Percentiles rank a stretch among this genome's conserved stretches.
Evolutionary conservation across 2,113 vertebrate species (phyloP).

Genomic region (Raja brachyura): DNA sequence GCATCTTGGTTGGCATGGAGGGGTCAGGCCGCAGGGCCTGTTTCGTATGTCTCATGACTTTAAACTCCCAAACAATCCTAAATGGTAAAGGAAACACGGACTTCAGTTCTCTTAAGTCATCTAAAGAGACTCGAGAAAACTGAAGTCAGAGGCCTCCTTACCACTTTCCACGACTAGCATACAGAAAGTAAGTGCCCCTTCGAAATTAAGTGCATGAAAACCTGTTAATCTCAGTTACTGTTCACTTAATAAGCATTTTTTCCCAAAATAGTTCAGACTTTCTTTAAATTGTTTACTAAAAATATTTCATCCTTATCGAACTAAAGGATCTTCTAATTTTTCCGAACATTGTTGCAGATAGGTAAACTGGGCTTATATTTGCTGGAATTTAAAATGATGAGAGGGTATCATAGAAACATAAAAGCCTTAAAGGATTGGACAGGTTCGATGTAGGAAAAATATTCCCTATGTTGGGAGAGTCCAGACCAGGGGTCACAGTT

Average conservation of each 20-base stretch:
- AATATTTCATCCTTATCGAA: neutral
- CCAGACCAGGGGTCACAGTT: no score
- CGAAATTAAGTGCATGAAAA: neutral
- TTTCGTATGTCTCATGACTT: no score
- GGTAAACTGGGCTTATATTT: no score
- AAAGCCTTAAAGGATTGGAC: no score
- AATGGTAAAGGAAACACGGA: no score
- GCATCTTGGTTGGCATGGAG: no score
- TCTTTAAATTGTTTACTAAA: neutral
- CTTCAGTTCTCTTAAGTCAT: neutral
- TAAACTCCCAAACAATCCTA: neutral
- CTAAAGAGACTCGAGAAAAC: neutral
- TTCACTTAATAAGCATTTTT: neutral
- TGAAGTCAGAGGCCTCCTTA: neutral
- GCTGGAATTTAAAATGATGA: no score
- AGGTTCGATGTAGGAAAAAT: no score
- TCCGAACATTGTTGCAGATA: no score
- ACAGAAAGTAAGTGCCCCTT: neutral
- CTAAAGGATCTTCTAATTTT: neutral
- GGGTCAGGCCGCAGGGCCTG: no score
- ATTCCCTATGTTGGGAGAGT: no score
- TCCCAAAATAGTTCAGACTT: neutral
- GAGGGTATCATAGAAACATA: no score
- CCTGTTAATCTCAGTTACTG: neutral
- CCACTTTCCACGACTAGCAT: neutral